Conservation (phyloP, 2,888 invertebrate species). For the Protonemura montana region DNA sequence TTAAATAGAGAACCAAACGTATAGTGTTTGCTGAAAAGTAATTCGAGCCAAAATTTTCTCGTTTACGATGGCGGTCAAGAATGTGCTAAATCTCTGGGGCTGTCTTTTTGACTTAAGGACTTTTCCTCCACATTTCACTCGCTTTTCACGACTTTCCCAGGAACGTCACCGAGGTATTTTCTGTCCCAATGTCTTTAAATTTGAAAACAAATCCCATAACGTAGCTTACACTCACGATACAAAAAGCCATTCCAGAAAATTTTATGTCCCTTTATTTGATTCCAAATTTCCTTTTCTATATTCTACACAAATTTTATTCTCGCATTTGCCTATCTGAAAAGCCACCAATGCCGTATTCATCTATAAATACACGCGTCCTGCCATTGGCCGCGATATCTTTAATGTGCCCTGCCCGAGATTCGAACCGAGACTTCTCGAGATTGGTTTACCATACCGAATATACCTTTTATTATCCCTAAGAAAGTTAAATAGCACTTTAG, state of each 20-base stretch:
- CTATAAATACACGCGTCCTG: neutral
- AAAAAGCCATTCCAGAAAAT: neutral
- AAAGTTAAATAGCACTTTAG: slow-evolving; percentile 41
- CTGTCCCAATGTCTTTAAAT: neutral
- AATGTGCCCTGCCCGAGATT: neutral
- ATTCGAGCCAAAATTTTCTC: too few species aligned
- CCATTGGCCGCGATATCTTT: neutral
- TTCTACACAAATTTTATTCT: slow-evolving; percentile 21
- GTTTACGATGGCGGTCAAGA: too few species aligned
- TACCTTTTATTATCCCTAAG: slow-evolving; percentile 41
- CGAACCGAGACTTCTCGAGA: neutral
- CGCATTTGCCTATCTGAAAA: neutral
- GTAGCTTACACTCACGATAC: neutral
- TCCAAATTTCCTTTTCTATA: slow-evolving; percentile 8
- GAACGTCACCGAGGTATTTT: too few species aligned
- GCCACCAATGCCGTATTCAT: slow-evolving; percentile 19
- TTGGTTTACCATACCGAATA: slow-evolving; percentile 41
- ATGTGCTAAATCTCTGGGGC: too few species aligned
- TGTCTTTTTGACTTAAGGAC: too few species aligned
- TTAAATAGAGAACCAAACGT: too few species aligned
- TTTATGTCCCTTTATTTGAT: slow-evolving; percentile 19
- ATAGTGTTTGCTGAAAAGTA: too few species aligned
- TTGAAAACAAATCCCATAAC: neutral
- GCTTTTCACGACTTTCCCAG: too few species aligned
- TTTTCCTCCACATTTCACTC: too few species aligned